Conservation (phyloP, 2,113 vertebrate genomes). For the Alouatta palliata region DNA sequence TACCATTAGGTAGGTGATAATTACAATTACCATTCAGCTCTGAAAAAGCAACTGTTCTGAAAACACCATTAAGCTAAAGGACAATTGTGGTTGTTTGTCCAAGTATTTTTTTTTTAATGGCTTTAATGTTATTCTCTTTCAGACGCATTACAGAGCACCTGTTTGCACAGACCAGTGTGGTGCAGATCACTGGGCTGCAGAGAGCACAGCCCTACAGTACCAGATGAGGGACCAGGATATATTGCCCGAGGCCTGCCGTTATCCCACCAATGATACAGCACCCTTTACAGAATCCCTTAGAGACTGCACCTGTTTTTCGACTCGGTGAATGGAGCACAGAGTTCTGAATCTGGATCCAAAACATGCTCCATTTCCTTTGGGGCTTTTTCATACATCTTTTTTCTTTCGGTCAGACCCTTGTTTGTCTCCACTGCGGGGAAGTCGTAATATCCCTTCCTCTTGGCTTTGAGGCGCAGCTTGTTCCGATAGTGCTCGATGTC, state of each 20-base stretch:
- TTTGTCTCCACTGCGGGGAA: slow-evolving; percentile 89
- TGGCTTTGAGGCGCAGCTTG: slow-evolving; percentile 97
- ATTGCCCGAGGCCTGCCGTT: background rate
- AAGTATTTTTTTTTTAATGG: background rate
- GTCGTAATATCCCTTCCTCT: slow-evolving; percentile 97
- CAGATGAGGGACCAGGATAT: background rate
- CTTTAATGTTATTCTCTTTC: slow-evolving; percentile 45
- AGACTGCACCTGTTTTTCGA: slow-evolving; percentile 90
- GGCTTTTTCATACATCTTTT: slow-evolving; percentile 87
- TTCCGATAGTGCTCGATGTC: slow-evolving; percentile 99
- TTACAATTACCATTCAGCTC: background rate
- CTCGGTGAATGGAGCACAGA: slow-evolving; percentile 91
- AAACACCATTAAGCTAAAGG: slow-evolving; percentile 36
- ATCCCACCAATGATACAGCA: background rate
- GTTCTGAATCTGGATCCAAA: slow-evolving; percentile 91
- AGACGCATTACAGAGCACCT: background rate
- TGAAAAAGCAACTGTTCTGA: slow-evolving; percentile 13
- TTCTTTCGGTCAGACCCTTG: slow-evolving; percentile 87
- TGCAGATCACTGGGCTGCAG: background rate
- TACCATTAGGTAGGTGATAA: slow-evolving; percentile 31
- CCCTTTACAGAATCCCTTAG: background rate
- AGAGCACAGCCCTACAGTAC: background rate
- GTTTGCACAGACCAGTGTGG: background rate
- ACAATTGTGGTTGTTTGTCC: slow-evolving; percentile 17
- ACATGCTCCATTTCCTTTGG: slow-evolving; percentile 89